Percentiles rank a stretch among this genome's conserved stretches.
phyloP scores from a whole-genome alignment of 2,888 invertebrate genomes.

The Alcis repandata region DNA sequence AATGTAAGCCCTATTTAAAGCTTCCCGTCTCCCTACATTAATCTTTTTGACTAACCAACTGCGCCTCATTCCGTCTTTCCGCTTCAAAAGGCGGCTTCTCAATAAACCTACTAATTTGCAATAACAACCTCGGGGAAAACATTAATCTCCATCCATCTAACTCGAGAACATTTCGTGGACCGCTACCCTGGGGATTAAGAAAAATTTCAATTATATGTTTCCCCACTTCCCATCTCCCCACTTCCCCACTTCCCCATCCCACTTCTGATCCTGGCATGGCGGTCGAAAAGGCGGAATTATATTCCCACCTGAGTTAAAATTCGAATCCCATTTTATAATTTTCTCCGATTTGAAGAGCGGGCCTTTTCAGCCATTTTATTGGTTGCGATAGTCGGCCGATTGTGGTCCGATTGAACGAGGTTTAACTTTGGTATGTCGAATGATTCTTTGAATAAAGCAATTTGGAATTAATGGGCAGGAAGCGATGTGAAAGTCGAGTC shows the following conservation, averaged over 20 bases:
- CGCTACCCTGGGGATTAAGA: constrained; percentile 64
- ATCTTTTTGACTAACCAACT: constrained; percentile 24
- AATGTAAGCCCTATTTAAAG: neutral
- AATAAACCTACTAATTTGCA: constrained; percentile 48
- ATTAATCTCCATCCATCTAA: constrained; percentile 55
- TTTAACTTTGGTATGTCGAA: constrained; percentile 38
- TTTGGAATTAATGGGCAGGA: constrained; percentile 35
- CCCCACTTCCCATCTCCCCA: constrained; percentile 46
- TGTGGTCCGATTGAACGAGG: constrained; percentile 40
- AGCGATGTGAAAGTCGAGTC: constrained; percentile 16
- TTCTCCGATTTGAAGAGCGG: constrained; percentile 60
- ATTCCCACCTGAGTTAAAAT: constrained; percentile 64
- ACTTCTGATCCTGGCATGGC: constrained; percentile 40
- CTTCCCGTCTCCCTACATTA: neutral
- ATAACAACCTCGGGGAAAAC: constrained; percentile 49
- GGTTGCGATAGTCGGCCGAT: constrained; percentile 47
- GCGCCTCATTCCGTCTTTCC: constrained; percentile 17
- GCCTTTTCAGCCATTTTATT: constrained; percentile 54
- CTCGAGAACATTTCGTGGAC: constrained; percentile 50
- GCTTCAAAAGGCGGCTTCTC: constrained; percentile 21
- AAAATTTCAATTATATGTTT: constrained; percentile 73
- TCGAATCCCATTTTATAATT: constrained; percentile 73
- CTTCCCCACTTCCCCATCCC: constrained; percentile 11
- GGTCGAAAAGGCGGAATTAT: constrained; percentile 57
- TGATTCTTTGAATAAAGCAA: constrained; percentile 38